Conservation (phyloP, 1,140 invertebrate species). For the Drosophila punjabiensis region DNA sequence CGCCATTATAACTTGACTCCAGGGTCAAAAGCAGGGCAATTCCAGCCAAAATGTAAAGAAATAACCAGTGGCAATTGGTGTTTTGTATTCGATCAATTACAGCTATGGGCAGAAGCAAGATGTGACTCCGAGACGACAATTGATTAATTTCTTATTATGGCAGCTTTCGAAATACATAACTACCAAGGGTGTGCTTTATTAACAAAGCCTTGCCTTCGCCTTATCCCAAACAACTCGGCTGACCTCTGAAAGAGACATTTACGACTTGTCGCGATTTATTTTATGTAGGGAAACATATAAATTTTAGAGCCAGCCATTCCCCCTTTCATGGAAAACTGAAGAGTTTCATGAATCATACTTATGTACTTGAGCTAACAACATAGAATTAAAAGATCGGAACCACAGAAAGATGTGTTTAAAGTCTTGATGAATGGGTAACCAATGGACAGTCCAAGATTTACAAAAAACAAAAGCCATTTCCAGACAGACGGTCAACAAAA, state of each 20-base stretch:
- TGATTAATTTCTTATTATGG: slow-evolving; percentile 5
- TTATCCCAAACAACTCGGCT: slow-evolving; percentile 21
- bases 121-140: neutral
- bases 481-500: slow-evolving; percentile 55
- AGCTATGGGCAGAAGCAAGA: neutral
- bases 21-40: slow-evolving; percentile 33
- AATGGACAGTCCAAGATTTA: slow-evolving; percentile 62
- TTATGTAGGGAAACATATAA: slow-evolving; percentile 18
- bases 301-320: slow-evolving; percentile 28
- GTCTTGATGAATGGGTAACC: slow-evolving; percentile 31
- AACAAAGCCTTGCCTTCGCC: slow-evolving; percentile 19
- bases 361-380: neutral
- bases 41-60: slow-evolving; percentile 2
- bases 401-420: slow-evolving; percentile 5
- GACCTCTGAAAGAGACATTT: slow-evolving; percentile 57
- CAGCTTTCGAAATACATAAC: neutral
- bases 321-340: neutral
- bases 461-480: slow-evolving; percentile 58
- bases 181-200: slow-evolving; percentile 15
- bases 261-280: slow-evolving; percentile 34
- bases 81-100: slow-evolving; percentile 43
- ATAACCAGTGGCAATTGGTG: slow-evolving; percentile 33
- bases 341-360: slow-evolving; percentile 19
- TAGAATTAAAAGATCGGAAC: slow-evolving; percentile 1
- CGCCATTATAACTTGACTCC: slow-evolving; percentile 18